Percentiles rank a stretch among this genome's conserved stretches.
Conservation (phyloP, 2,888 invertebrate species). For the Tachina grossa region DNA sequence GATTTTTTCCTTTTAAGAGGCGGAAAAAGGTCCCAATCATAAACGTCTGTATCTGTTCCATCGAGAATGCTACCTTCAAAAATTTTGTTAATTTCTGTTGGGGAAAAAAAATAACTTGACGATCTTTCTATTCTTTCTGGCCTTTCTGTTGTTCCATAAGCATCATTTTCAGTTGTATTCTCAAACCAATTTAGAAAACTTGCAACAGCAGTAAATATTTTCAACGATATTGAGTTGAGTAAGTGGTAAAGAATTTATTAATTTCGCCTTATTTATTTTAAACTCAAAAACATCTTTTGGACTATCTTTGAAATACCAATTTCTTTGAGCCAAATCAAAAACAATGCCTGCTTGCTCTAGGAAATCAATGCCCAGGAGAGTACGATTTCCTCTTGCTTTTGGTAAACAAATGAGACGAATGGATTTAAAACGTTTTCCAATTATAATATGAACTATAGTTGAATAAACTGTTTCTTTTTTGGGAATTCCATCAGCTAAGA, state of each 20-base stretch:
- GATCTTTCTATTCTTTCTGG: too few species aligned
- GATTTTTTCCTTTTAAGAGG: neutral
- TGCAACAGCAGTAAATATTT: too few species aligned
- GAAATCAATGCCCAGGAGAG: too few species aligned
- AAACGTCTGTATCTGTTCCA: neutral
- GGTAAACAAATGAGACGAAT: conserved; percentile 70
- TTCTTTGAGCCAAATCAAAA: too few species aligned
- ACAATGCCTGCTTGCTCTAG: too few species aligned
- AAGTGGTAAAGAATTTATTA: too few species aligned
- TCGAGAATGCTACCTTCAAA: neutral
- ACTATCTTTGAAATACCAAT: neutral
- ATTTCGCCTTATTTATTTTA: neutral
- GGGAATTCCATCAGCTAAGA: conserved; percentile 56
- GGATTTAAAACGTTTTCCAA: conserved; percentile 53
- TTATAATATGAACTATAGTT: conserved; percentile 43
- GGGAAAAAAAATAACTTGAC: too few species aligned
- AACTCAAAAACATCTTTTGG: neutral
- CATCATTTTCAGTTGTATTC: neutral
- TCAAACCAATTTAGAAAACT: too few species aligned
- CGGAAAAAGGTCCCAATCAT: neutral
- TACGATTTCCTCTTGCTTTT: too few species aligned
- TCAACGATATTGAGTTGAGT: too few species aligned
- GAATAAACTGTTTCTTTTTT: conserved; percentile 44
- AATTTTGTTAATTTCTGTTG: too few species aligned
- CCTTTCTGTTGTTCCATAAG: too few species aligned